A percentile compares a stretch with the other conserved stretches of the same genome.
phyloP scores from a whole-genome alignment of 2,888 invertebrate species.

The Andrena hattorfiana region DNA sequence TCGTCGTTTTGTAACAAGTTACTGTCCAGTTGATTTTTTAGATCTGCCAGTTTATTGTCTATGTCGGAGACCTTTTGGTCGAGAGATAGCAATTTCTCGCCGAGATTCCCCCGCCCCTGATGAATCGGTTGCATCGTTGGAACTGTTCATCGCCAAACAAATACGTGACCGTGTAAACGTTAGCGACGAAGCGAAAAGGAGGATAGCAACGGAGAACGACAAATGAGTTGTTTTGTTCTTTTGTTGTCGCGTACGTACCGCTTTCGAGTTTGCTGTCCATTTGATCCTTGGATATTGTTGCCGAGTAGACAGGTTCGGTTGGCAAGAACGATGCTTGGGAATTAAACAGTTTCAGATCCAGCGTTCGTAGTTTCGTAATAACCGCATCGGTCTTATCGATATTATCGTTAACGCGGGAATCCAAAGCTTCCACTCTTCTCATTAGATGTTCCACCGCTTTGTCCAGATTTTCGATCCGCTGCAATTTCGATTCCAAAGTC shows the following conservation, averaged over 20 bases:
- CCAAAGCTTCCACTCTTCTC: slow-evolving; percentile 93
- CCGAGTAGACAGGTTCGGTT: slow-evolving; percentile 79
- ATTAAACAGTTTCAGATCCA: slow-evolving; percentile 91
- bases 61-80: slow-evolving; percentile 95
- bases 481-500: slow-evolving; percentile 94
- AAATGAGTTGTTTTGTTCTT: background rate
- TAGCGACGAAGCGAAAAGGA: background rate
- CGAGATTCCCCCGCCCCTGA: slow-evolving; percentile 73
- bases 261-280: slow-evolving; percentile 73
- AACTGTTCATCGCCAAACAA: slow-evolving; percentile 62
- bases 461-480: slow-evolving; percentile 94
- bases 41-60: slow-evolving; percentile 91
- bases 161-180: background rate
- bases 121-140: slow-evolving; percentile 79
- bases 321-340: slow-evolving; percentile 84
- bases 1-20: slow-evolving; percentile 92
- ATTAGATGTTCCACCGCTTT: slow-evolving; percentile 95
- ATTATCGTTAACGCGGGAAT: slow-evolving; percentile 93
- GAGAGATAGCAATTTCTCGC: slow-evolving; percentile 87
- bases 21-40: slow-evolving; percentile 93
- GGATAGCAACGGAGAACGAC: background rate
- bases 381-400: slow-evolving; percentile 94
- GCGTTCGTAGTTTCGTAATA: slow-evolving; percentile 90
- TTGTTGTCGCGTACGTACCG: slow-evolving; percentile 64
- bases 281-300: slow-evolving; percentile 73